Base-by-base conservation (phyloP, 2,888 invertebrate genomes). In the Schizaphis graminum region DNA sequence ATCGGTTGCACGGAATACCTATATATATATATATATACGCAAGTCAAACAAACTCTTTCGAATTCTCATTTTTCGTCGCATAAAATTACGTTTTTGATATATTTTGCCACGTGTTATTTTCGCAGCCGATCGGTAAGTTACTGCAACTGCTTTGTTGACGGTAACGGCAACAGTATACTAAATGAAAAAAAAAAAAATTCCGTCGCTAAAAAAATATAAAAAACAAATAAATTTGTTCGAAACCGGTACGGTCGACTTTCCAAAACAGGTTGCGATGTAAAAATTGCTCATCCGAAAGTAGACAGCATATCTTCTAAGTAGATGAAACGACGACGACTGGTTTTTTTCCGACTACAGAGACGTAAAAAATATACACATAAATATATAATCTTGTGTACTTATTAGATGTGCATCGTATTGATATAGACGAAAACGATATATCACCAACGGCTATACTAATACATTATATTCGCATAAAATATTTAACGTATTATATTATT, bases 221-320 rank as follows among this genome's bases (percentile, higher is more conserved):
- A 26, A 28, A 24, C 56, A 61, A 56, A 28, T 35, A 92, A 89
- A 85, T 56, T n/a, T 11, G 35, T 11, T 24, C 56, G 26, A 57
- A 93, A 93, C 93, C 89, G 89, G 93, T 93, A 93, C 44, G 85
- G 26, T 56, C 21, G 67, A 89, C 93, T 93, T 93, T 93, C 93
- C 85, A 93, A 93, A 93, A 89, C 93, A 10, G 89, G 93, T 57
- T 89, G 57, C 35, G 13, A 24, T 8, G 57, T 61, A 92, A 92
- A 84, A 92, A 85, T 47, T 84, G 41, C 89, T 89, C 89, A 77
- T 77, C 93, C 84, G 93, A 93, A 93, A 93, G 93, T 85, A 89
- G 67, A 47, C 57, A 57, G 56, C 41, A 44, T 84, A 93, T 93
- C 61, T 61, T 86, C 56, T 57, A 47, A 57, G 44, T 87, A 87